Evolutionary conservation across 2,888 invertebrate species (phyloP).

Genomic region (Periphyllus acericola): DNA sequence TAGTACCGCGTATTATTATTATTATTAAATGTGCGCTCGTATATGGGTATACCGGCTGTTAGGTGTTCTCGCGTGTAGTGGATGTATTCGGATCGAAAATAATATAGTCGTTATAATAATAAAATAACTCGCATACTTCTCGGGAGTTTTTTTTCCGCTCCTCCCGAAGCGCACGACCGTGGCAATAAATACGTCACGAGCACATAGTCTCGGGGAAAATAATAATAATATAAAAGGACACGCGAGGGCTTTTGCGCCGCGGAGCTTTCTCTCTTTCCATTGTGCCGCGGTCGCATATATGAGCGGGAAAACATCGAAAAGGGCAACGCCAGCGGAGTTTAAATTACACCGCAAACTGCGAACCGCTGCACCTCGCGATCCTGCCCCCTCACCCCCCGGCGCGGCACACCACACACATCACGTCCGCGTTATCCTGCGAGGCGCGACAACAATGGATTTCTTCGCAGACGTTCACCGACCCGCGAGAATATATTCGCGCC

Average conservation of each 20-base stretch:
- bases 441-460: constrained; percentile 20
- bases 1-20: too few relatives aligned
- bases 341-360: constrained; percentile 25
- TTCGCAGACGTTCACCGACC: background rate
- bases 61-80: too few relatives aligned
- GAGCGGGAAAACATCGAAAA: constrained; percentile 18
- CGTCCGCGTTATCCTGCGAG: background rate
- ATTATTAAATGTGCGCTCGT: too few relatives aligned
- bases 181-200: constrained; percentile 46
- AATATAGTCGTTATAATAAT: background rate
- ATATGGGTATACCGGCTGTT: too few relatives aligned
- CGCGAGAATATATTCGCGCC: constrained; percentile 1
- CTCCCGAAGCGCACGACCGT: background rate
- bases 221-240: constrained; percentile 46
- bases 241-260: background rate
- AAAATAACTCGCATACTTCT: constrained; percentile 31
- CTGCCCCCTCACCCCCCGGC: too few relatives aligned
- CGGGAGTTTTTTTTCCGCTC: background rate
- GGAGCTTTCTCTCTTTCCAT: constrained; percentile 17
- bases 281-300: constrained; percentile 12
- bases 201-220: constrained; percentile 21
- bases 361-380: background rate
- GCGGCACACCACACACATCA: too few relatives aligned
- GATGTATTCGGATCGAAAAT: background rate
- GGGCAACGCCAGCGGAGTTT: constrained; percentile 34